Evolutionary conservation across 2,113 vertebrate genomes (phyloP).

Genomic region (Monarcha castaneiventris): DNA sequence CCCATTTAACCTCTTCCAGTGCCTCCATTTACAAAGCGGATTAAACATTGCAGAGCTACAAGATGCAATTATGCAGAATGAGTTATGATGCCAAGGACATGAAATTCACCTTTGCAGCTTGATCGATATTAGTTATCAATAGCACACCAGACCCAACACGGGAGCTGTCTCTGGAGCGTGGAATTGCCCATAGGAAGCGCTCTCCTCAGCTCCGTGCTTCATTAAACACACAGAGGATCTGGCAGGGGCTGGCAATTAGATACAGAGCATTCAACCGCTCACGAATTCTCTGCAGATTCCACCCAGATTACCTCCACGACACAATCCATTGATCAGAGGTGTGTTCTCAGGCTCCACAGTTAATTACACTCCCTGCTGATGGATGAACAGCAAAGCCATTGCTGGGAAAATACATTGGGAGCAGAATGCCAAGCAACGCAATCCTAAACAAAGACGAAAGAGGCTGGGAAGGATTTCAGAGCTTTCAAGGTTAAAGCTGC

Average conservation of each 20-base stretch:
- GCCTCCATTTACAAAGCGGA: slow-evolving; percentile 57
- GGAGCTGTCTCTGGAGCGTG: not conserved
- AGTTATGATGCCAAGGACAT: slow-evolving; percentile 5
- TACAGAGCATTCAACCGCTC: not conserved
- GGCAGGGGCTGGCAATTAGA: slow-evolving; percentile 25
- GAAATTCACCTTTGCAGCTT: not conserved
- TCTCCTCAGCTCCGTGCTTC: not conserved
- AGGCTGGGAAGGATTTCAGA: slow-evolving; percentile 1
- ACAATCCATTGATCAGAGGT: slow-evolving; percentile 61
- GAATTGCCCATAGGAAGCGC: not conserved
- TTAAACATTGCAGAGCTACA: slow-evolving; percentile 29
- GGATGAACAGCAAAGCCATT: slow-evolving; percentile 46
- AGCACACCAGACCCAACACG: not conserved
- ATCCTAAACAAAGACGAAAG: slow-evolving; percentile 25
- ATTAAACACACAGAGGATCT: slow-evolving; percentile 15
- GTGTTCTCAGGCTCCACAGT: slow-evolving; percentile 44
- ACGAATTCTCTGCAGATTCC: slow-evolving; percentile 35
- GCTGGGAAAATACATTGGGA: not conserved
- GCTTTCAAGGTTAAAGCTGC: slow-evolving; percentile 28
- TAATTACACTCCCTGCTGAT: slow-evolving; percentile 59
- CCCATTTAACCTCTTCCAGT: slow-evolving; percentile 56
- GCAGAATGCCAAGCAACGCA: not conserved
- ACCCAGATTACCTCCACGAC: slow-evolving; percentile 46
- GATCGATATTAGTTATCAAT: slow-evolving; percentile 28
- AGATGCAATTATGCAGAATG: not conserved